Base-by-base conservation (phyloP, 2,113 vertebrate species). In the Herpetotheres cachinnans region DNA sequence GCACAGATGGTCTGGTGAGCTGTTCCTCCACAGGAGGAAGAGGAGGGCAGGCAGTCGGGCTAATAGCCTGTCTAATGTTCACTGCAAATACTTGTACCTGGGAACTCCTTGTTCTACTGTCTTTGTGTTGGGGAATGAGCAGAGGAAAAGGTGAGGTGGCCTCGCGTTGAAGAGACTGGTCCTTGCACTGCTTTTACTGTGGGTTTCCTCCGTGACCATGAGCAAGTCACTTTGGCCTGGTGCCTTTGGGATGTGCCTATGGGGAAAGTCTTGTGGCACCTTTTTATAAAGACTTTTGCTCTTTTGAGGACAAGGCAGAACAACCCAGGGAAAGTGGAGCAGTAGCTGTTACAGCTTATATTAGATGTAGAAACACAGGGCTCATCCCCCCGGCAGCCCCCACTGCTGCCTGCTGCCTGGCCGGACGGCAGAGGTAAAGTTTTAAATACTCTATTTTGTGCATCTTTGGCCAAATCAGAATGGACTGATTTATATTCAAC, bases 61-160 rank as follows among this genome's bases (percentile, higher is more conserved):
- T 2, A 2, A 6, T 0, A 13, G 2, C 13, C 24, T 3, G 6
- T 34, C 52, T 52, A 13, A 6, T 17, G 21, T 19, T 58, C 49
- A 13, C 78, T 27, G 44, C 21, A 29, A 7, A 16, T 9, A 11
- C 52, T 22, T 49, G 49, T 34, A 1, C 0, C 26, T 78, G 65
- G 36, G 20, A 20, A 0, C 13, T 11, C 5, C 6, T 2, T 7
- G 4, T 15, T 25, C 65, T 9, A 16, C 7, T 36, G 0, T 2
- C 11, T 10, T 11, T 10, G 2, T 0, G 12, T 13, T 13, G 30
- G n/a, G 27, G 42, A 20, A 5, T 0, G 24, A 42, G 52, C 10
- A 1, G n/a, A 10, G 55, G 32, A 24, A 9, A 47, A 6, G 65
- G 1, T 1, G 32, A 24, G 19, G 3, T 10, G 17, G 17, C 13